Conservation (phyloP, 2,797 vertebrate species). For the Petrocephalus sullivani region DNA sequence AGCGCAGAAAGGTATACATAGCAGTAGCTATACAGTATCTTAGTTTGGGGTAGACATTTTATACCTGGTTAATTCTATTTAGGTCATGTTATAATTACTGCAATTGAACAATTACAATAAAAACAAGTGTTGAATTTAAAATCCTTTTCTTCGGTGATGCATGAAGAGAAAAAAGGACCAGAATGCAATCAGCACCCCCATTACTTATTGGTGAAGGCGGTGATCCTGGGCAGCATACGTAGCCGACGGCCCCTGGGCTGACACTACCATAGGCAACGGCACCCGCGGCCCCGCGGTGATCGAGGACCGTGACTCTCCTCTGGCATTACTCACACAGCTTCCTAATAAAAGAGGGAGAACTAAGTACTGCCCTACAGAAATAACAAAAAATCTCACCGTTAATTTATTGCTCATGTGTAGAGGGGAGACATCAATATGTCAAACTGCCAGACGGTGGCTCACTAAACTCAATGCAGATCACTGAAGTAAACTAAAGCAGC, state of each 20-base stretch:
- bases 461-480: background rate
- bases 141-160: background rate
- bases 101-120: background rate
- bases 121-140: background rate
- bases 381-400: background rate
- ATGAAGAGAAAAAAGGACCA: background rate
- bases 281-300: background rate
- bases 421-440: background rate
- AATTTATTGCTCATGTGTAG: background rate
- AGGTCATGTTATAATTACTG: background rate
- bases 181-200: background rate
- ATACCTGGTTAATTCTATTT: background rate
- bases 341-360: background rate
- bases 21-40: background rate
- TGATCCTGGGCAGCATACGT: background rate
- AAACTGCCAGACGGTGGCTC: constrained; percentile 4
- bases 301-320: background rate
- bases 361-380: background rate
- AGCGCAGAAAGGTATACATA: background rate
- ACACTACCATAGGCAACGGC: background rate
- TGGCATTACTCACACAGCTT: background rate
- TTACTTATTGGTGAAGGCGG: background rate
- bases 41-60: background rate
- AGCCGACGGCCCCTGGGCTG: background rate
- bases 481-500: background rate